phyloP scores from a whole-genome alignment of 2,888 invertebrate species.

The Ditula angustiorana region DNA sequence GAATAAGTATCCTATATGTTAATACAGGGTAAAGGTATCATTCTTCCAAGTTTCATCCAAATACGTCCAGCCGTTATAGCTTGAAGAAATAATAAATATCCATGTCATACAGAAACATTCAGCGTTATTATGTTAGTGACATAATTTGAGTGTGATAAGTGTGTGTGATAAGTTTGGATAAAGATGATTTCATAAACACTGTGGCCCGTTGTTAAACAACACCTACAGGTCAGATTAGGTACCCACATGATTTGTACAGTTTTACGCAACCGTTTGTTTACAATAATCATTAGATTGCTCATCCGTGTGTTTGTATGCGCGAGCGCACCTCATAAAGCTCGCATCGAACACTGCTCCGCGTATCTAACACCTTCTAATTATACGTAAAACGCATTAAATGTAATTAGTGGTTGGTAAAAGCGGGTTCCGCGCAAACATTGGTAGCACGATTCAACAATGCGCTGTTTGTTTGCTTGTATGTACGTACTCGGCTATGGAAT shows the following conservation, averaged over 20 bases:
- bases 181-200: background rate
- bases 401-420: constrained; percentile 79
- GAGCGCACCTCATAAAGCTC: constrained; percentile 64
- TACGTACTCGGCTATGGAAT: background rate
- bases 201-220: background rate
- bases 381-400: constrained; percentile 80
- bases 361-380: constrained; percentile 82
- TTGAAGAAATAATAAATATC: no score
- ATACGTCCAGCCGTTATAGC: no score
- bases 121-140: no score
- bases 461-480: constrained; percentile 8
- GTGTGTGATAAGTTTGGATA: no score
- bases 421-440: constrained; percentile 58
- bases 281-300: constrained; percentile 66
- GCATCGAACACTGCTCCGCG: constrained; percentile 74
- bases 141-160: no score
- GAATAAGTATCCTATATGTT: no score
- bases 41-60: no score
- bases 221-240: background rate
- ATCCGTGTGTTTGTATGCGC: constrained; percentile 70
- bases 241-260: constrained; percentile 30
- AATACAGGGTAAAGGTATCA: no score
- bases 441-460: constrained; percentile 30
- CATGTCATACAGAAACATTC: no score
- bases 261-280: constrained; percentile 59